Conservation (phyloP, 30 jellyfish, hydroid and myxozoan genomes). For the Cassiopea andromeda region DNA sequence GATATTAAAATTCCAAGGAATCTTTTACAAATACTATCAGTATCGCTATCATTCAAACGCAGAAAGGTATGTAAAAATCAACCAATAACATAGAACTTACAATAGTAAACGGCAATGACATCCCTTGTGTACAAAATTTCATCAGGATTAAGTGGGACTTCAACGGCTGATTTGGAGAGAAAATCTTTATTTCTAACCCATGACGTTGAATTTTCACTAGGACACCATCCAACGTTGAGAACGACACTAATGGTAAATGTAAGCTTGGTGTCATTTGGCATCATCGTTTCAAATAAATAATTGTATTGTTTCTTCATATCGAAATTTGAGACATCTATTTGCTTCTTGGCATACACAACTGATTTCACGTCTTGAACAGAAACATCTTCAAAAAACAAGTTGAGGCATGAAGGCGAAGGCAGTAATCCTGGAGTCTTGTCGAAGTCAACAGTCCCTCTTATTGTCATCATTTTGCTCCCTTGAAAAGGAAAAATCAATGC, state of each 20-base stretch:
- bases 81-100: conserved; percentile 14
- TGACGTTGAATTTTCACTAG: conserved; percentile 21
- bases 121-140: conserved; percentile 10
- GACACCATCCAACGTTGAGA: conserved; percentile 85
- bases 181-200: conserved; percentile 83
- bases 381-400: conserved; percentile 51
- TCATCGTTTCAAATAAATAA: conserved; percentile 38
- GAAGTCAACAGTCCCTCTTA: conserved; percentile 62
- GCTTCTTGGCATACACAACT: conserved; percentile 14
- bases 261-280: conserved; percentile 23
- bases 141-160: conserved; percentile 30
- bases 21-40: no score
- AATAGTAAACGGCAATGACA: conserved; percentile 45
- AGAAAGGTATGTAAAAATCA: no score
- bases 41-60: no score
- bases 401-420: conserved; percentile 68
- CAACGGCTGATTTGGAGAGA: conserved; percentile 31
- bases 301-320: conserved; percentile 14
- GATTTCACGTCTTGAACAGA: conserved; percentile 69
- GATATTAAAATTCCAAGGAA: no score
- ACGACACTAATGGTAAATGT: conserved; percentile 52
- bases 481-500: not conserved
- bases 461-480: conserved; percentile 61
- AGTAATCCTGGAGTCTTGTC: conserved; percentile 46
- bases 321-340: conserved; percentile 36